phyloP scores from a whole-genome alignment of 2,888 invertebrate genomes.

The Conchocele bisecta region DNA sequence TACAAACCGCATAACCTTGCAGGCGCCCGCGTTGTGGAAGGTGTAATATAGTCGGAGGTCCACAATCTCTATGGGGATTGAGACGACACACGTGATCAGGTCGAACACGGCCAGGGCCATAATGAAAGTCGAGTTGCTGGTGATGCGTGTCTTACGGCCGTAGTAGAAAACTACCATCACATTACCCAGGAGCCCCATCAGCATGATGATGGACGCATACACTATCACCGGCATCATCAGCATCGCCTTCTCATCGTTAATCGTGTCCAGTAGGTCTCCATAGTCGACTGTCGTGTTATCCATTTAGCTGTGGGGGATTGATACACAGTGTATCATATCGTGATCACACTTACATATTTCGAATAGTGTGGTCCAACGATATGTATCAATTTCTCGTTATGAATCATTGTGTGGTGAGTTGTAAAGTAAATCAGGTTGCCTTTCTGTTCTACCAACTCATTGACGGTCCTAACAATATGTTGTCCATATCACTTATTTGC shows the following conservation, averaged over 20 bases:
- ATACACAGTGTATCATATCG: no score
- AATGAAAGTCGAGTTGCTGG: conserved; percentile 21
- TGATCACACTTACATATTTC: no score
- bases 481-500: no score
- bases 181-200: conserved; percentile 23
- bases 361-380: no score
- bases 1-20: conserved; percentile 19
- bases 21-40: conserved; percentile 15
- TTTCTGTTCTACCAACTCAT: no score
- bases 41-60: conserved; percentile 16
- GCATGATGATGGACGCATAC: conserved; percentile 17
- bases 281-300: background rate
- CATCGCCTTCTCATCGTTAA: conserved; percentile 24
- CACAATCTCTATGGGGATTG: conserved; percentile 35
- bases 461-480: no score
- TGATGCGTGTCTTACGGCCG: conserved; percentile 1
- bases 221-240: conserved; percentile 26
- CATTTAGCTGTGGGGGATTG: no score
- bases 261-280: background rate
- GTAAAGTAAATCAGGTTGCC: no score
- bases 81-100: conserved; percentile 13
- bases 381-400: no score
- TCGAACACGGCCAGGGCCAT: conserved; percentile 19
- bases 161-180: conserved; percentile 25
- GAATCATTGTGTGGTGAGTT: no score